These are phyloP conservation scores for Oncopodura yosiiana DNA, from an alignment of 1,140 invertebrate genomes.

Conservation along the genomic window DNA sequence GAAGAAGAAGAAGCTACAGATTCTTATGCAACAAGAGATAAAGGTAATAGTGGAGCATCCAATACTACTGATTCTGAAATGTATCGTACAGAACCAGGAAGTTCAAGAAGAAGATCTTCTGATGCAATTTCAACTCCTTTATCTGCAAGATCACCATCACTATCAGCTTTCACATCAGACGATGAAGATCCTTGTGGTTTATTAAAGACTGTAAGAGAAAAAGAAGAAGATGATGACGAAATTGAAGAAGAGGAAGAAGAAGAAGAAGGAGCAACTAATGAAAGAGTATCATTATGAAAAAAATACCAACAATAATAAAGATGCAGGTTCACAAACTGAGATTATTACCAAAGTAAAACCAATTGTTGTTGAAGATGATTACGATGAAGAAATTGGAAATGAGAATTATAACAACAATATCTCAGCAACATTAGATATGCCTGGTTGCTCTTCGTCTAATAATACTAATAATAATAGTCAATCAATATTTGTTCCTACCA, in stretches of 20 bases:
- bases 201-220: slow-evolving; percentile 25
- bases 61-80: slow-evolving; percentile 30
- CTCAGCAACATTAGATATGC: too few species aligned
- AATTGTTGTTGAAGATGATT: slow-evolving; percentile 26
- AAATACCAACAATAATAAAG: background rate
- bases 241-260: slow-evolving; percentile 9
- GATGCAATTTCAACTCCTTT: slow-evolving; percentile 17
- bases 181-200: slow-evolving; percentile 23
- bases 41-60: slow-evolving; percentile 23
- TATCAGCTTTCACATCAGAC: slow-evolving; percentile 26
- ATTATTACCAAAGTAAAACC: slow-evolving; percentile 8
- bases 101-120: slow-evolving; percentile 23
- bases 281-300: background rate
- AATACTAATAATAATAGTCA: too few species aligned
- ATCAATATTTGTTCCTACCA: slow-evolving; percentile 28
- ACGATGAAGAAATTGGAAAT: background rate
- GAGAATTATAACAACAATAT: background rate
- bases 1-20: slow-evolving; percentile 26
- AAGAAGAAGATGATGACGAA: slow-evolving; percentile 7
- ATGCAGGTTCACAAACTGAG: slow-evolving; percentile 11
- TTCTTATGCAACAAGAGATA: slow-evolving; percentile 25
- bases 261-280: background rate
- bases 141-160: slow-evolving; percentile 17
- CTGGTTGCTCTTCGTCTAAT: too few species aligned
- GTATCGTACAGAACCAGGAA: slow-evolving; percentile 13